Evolutionary conservation across 2,797 vertebrate genomes (phyloP), one percentile per base, ranked within the genome.

Genomic region (Anolis apletophallus): DNA sequence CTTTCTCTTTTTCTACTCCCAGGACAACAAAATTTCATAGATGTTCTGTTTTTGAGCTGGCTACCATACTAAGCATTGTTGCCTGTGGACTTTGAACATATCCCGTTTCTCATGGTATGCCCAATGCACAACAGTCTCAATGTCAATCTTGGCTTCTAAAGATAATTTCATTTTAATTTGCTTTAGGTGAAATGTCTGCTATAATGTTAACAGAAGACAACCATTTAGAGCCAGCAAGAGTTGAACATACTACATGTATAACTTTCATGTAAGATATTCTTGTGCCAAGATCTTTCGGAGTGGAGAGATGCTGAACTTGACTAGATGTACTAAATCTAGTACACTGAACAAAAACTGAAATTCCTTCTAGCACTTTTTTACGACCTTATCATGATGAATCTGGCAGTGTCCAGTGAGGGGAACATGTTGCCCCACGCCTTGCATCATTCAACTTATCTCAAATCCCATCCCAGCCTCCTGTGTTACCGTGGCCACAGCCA

Each of bases 11-110:
- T 64, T 10, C 61, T 64, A 40, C 21, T 64, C 61, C 23, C n/a
- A 79, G 86, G 90, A 87, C 59, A n/a, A 2, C 0, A 34, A 89
- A 61, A 72, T 88, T 93, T 91, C 32, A 83, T 83, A 81, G 23
- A 85, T 17, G 68, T 86, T 81, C 2, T 0, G 1, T 52, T 93
- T 74, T 83, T 0, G 0, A 89, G 82, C 40, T 13, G 4, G 26
- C 68, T 26, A 87, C 40, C 19, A 8, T 64, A 9, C 2, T 26
- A 29, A 64, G 61, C 61, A 64, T 64, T 29, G 3, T 23, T 61
- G 59, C 26, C 59, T 61, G 26, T 64, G 46, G 46, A 46, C 46
- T 46, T 46, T 46, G 46, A 46, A 46, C 46, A 46, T 46, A 46
- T 64, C 61, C 26, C 29, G 9, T 64, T 64, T 64, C 23, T 29